phyloP scores from a whole-genome alignment of 2,888 invertebrate genomes.

The Scelioninae gen. 2 region DNA sequence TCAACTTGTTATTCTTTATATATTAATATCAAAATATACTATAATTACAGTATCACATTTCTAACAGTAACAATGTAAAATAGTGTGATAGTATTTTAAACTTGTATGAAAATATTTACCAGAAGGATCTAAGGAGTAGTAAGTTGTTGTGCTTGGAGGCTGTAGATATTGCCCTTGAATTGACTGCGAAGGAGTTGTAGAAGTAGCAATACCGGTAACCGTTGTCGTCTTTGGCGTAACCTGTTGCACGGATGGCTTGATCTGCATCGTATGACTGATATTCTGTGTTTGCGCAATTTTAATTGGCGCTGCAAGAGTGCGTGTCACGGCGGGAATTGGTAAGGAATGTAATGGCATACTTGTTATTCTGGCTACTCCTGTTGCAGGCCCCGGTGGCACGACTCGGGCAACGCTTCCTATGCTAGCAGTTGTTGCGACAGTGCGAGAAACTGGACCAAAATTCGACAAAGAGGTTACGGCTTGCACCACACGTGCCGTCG shows the following conservation, averaged over 20 bases:
- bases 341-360: conserved; percentile 72
- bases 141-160: conserved; percentile 69
- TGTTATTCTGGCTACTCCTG: conserved; percentile 70
- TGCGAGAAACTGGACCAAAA: conserved; percentile 70
- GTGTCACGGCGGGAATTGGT: conserved; percentile 68
- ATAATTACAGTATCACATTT: too few species aligned
- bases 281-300: conserved; percentile 68
- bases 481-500: conserved; percentile 70
- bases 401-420: conserved; percentile 69
- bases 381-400: conserved; percentile 68
- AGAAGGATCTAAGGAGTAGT: conserved; percentile 71
- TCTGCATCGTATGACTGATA: conserved; percentile 70
- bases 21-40: too few species aligned
- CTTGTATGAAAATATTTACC: too few species aligned
- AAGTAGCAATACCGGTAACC: conserved; percentile 60
- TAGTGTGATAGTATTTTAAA: too few species aligned
- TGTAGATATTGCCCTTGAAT: conserved; percentile 70
- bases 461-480: conserved; percentile 71
- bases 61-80: too few species aligned
- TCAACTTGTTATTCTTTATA: too few species aligned
- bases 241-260: conserved; percentile 66
- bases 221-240: conserved; percentile 51
- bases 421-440: conserved; percentile 71
- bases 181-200: conserved; percentile 65
- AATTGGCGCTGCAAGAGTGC: conserved; percentile 67